Conservation (phyloP, 2,797 vertebrate species). For the Amniataba percoides region DNA sequence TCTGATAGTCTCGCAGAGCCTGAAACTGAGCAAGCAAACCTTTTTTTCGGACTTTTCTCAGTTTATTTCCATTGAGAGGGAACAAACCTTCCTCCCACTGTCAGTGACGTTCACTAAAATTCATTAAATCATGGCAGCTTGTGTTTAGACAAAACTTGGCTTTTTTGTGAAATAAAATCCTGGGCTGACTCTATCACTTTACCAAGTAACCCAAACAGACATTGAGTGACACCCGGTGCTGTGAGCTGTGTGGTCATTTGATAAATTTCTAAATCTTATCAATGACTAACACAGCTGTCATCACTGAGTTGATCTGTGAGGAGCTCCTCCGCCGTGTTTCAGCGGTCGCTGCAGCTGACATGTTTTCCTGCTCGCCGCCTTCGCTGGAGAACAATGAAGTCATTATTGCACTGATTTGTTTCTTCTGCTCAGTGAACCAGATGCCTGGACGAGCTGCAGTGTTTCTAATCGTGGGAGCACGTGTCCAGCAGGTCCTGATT, state of each 20-base stretch:
- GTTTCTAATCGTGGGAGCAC: constrained; percentile 71
- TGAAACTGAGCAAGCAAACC: too few relatives aligned
- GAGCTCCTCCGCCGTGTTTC: not conserved
- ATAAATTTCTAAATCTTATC: not conserved
- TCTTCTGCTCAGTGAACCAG: constrained; percentile 61
- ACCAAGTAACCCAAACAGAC: too few relatives aligned
- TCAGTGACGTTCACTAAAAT: too few relatives aligned
- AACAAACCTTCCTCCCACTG: too few relatives aligned
- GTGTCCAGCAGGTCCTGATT: constrained; percentile 75
- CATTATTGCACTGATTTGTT: constrained; percentile 74
- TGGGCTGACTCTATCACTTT: too few relatives aligned
- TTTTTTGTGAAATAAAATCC: too few relatives aligned
- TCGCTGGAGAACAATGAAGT: constrained; percentile 73
- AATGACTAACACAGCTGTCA: too few relatives aligned
- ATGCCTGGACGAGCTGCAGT: constrained; percentile 47
- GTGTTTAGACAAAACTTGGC: too few relatives aligned
- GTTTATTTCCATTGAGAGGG: too few relatives aligned
- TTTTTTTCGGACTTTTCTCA: too few relatives aligned
- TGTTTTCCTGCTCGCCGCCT: constrained; percentile 28
- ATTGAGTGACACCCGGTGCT: too few relatives aligned
- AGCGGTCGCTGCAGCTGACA: constrained; percentile 19
- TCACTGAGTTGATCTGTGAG: not conserved
- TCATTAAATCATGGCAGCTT: too few relatives aligned
- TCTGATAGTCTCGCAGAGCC: not conserved
- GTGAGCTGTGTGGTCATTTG: not conserved